Evolutionary conservation across 1,140 invertebrate species (phyloP).

Genomic region (Chlorops oryzae): DNA sequence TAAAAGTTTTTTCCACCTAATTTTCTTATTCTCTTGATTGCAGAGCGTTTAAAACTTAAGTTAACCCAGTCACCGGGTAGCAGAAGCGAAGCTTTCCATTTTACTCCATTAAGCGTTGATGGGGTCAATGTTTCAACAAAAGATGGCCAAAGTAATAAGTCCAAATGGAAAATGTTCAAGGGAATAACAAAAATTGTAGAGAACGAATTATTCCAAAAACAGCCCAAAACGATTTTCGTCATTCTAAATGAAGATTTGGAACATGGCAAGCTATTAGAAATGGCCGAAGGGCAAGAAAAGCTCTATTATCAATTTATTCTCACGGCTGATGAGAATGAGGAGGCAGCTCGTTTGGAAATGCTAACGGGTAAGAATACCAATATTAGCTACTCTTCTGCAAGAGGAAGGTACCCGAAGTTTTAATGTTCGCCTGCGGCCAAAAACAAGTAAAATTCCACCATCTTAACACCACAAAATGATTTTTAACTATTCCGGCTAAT

Average conservation of each 20-base stretch:
- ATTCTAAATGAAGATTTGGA: constrained; percentile 26
- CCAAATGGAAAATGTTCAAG: neutral
- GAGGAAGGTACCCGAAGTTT: too few species aligned
- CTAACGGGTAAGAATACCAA: constrained; percentile 51
- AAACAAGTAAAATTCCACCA: too few species aligned
- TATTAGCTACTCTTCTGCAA: too few species aligned
- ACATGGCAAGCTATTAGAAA: constrained; percentile 33
- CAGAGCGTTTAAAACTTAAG: constrained; percentile 5
- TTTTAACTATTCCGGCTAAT: too few species aligned
- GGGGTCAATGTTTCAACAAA: neutral
- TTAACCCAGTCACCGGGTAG: constrained; percentile 6
- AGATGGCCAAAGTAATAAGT: too few species aligned
- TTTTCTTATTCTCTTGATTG: constrained; percentile 2
- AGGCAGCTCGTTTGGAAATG: constrained; percentile 51
- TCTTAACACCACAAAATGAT: too few species aligned
- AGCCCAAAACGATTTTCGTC: constrained; percentile 36
- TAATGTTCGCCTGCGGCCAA: too few species aligned
- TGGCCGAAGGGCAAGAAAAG: constrained; percentile 41
- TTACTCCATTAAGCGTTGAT: neutral
- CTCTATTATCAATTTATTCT: constrained; percentile 51
- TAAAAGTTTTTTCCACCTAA: too few species aligned
- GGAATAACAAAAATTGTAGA: constrained; percentile 23
- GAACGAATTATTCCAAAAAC: constrained; percentile 48
- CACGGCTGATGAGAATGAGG: constrained; percentile 50
- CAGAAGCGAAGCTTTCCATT: constrained; percentile 8